Conservation (phyloP, 1,140 invertebrate genomes). For the Mamestra configurata region DNA sequence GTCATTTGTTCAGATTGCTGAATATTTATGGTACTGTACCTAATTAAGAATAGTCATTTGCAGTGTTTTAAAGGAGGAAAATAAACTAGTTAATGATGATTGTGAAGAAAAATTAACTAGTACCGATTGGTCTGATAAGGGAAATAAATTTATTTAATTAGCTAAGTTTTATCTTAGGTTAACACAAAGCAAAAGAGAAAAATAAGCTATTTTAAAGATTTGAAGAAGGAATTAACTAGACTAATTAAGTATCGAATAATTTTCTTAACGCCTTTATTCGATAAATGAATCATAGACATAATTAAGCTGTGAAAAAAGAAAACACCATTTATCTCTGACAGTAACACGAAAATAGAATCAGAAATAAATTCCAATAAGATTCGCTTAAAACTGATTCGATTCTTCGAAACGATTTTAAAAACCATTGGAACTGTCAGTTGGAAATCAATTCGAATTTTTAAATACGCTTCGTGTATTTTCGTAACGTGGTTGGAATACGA, state of each 20-base stretch:
- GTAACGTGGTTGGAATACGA: constrained; percentile 3
- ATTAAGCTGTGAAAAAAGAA: not conserved
- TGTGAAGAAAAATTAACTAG: no score
- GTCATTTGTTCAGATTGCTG: constrained; percentile 82
- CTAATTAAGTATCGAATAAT: no score
- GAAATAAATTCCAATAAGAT: not conserved
- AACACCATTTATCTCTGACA: not conserved
- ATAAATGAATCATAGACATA: no score
- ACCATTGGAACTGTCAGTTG: constrained; percentile 18
- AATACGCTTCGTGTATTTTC: constrained; percentile 21
- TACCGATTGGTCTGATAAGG: no score
- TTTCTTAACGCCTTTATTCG: no score
- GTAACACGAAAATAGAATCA: not conserved
- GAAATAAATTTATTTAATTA: no score
- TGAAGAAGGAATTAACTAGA: no score
- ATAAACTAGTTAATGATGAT: not conserved
- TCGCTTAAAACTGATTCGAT: not conserved
- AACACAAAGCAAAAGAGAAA: no score
- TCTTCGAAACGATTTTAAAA: no score
- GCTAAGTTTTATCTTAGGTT: no score
- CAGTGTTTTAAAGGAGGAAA: not conserved
- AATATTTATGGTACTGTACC: constrained; percentile 30
- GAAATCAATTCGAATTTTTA: constrained; percentile 48
- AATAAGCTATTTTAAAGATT: no score
- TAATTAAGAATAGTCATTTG: constrained; percentile 30